phyloP scores from a whole-genome alignment of 2,113 vertebrate genomes.

The Oryzias curvinotus region DNA sequence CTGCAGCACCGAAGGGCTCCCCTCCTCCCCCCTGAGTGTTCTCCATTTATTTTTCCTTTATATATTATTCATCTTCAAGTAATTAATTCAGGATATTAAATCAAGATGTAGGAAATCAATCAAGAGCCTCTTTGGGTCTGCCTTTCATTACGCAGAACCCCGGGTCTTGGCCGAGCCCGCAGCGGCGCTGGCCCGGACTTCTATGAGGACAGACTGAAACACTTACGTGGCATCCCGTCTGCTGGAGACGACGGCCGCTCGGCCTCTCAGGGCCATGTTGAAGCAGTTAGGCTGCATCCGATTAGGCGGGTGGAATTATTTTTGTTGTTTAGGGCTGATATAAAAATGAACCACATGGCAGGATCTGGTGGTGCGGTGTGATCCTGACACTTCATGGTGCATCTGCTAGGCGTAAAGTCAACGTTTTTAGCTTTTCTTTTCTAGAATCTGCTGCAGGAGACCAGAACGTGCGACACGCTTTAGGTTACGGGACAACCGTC shows the following conservation, averaged over 20 bases:
- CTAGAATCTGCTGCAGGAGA: background rate
- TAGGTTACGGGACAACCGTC: no score
- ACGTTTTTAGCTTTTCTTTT: background rate
- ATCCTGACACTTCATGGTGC: conserved; percentile 32
- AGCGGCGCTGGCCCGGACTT: conserved; percentile 67
- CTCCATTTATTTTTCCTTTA: conserved; percentile 80
- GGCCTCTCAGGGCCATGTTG: conserved; percentile 61
- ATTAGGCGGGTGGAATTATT: conserved; percentile 72
- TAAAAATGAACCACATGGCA: conserved; percentile 71
- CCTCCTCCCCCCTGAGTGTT: conserved; percentile 69
- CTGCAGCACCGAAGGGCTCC: conserved; percentile 50
- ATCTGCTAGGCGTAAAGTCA: background rate
- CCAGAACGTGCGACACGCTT: background rate
- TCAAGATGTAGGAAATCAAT: conserved; percentile 85
- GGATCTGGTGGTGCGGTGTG: conserved; percentile 44
- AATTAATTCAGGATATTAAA: conserved; percentile 86
- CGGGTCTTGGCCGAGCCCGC: conserved; percentile 62
- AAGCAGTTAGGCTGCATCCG: conserved; percentile 76
- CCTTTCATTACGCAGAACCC: conserved; percentile 70
- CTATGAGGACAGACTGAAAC: conserved; percentile 69
- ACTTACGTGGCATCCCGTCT: conserved; percentile 73
- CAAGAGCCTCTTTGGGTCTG: conserved; percentile 74
- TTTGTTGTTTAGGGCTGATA: conserved; percentile 66
- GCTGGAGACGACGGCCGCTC: conserved; percentile 62
- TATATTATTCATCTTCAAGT: conserved; percentile 84